phyloP scores from a whole-genome alignment of 2,113 vertebrate genomes.

The Ciconia stormi region DNA sequence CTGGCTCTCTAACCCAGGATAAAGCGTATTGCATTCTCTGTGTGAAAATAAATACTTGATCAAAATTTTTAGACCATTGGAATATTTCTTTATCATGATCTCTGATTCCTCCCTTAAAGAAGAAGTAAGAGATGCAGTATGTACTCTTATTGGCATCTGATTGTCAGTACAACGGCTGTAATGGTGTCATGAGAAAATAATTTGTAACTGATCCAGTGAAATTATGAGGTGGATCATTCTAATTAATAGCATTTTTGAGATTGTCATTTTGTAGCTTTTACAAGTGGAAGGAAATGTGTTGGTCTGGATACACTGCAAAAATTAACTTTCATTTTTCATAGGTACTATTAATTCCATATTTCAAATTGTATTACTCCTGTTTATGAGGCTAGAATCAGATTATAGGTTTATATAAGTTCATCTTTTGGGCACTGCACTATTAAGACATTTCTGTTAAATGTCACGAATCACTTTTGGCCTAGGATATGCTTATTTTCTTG shows the following conservation, averaged over 20 bases:
- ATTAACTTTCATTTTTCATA: not conserved
- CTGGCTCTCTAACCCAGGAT: not conserved
- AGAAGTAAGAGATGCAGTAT: not conserved
- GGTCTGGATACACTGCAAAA: not conserved
- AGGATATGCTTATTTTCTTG: not conserved
- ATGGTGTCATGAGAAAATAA: not conserved
- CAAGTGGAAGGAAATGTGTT: not conserved
- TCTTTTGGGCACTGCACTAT: not conserved
- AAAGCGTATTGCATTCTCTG: not conserved
- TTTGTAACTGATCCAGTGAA: not conserved
- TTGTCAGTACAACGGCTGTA: not conserved
- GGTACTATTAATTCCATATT: not conserved
- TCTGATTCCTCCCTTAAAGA: not conserved
- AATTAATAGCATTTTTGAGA: not conserved
- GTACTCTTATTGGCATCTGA: not conserved
- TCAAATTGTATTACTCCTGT: not conserved
- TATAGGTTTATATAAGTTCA: not conserved
- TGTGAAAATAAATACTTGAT: not conserved
- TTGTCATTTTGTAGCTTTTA: not conserved
- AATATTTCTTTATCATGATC: not conserved
- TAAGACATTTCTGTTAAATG: not conserved
- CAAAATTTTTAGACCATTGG: not conserved
- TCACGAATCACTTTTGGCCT: not conserved
- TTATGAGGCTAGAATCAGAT: not conserved
- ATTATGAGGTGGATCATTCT: not conserved